Evolutionary conservation across 2,888 invertebrate genomes (phyloP).

Genomic region (Drosophila borealis): DNA sequence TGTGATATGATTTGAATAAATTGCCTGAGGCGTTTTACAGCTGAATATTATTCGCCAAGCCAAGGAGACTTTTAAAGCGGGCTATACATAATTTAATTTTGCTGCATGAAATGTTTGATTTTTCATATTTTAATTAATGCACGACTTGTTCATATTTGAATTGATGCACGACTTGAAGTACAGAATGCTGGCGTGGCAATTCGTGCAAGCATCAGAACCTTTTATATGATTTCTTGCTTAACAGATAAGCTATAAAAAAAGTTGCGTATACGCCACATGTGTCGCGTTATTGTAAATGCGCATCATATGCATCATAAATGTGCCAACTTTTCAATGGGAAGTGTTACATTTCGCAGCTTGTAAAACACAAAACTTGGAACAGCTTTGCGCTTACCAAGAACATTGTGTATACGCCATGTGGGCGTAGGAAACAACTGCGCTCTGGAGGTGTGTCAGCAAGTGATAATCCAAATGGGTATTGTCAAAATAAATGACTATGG

Average conservation of each 20-base stretch:
- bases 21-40: constrained; percentile 20
- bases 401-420: constrained; percentile 19
- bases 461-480: constrained; percentile 36
- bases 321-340: constrained; percentile 34
- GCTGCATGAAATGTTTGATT: not conserved
- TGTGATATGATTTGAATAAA: constrained; percentile 26
- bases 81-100: constrained; percentile 21
- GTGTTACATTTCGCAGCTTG: constrained; percentile 36
- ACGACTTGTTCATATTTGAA: constrained; percentile 2
- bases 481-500: constrained; percentile 43
- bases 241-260: constrained; percentile 12
- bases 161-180: constrained; percentile 14
- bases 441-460: not conserved
- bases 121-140: constrained; percentile 9
- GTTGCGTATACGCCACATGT: constrained; percentile 53
- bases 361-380: constrained; percentile 23
- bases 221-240: constrained; percentile 14
- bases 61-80: constrained; percentile 5
- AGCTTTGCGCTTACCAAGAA: constrained; percentile 35
- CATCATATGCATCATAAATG: constrained; percentile 39
- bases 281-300: constrained; percentile 24
- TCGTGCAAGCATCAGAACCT: constrained; percentile 22
- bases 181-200: constrained; percentile 9
- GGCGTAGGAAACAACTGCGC: not conserved
- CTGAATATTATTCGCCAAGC: constrained; percentile 11